Percentiles rank a stretch among this genome's conserved stretches.
Evolutionary conservation across 2,888 invertebrate genomes (phyloP).

Genomic region (Aphidoletes aphidimyza): DNA sequence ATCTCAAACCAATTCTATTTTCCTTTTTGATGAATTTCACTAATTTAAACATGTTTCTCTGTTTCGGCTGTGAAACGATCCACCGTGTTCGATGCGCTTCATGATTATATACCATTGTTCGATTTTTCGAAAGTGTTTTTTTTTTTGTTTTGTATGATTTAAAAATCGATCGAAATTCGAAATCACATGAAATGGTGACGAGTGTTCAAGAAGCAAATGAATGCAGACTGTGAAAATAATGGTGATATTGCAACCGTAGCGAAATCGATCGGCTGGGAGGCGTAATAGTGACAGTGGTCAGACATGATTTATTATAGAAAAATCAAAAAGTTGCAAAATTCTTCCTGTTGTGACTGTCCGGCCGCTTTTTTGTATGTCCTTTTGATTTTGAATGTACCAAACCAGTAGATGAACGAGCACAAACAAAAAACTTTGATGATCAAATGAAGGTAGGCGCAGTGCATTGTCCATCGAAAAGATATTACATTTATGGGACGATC

Average conservation of each 20-base stretch:
- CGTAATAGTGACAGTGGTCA: conserved; percentile 15
- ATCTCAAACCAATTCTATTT: too few species aligned
- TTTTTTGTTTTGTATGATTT: background rate
- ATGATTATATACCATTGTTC: too few species aligned
- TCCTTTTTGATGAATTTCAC: background rate
- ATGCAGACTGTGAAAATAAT: background rate
- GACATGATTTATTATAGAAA: conserved; percentile 44
- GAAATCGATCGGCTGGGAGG: background rate
- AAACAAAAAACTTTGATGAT: background rate
- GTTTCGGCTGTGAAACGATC: too few species aligned
- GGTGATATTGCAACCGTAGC: background rate
- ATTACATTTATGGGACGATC: conserved; percentile 38
- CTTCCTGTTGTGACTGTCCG: background rate
- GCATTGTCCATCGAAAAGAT: background rate
- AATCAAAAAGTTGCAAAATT: conserved; percentile 47
- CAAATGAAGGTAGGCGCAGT: background rate
- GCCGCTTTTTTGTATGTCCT: background rate
- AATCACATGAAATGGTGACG: background rate
- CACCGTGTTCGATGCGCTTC: too few species aligned
- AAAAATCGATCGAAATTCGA: background rate
- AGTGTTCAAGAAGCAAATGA: background rate
- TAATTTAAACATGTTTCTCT: background rate
- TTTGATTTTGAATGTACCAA: too few species aligned
- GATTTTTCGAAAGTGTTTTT: background rate
- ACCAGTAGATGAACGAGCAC: background rate